A percentile compares a stretch with the other conserved stretches of the same genome.
Evolutionary conservation across 2,113 vertebrate species (phyloP).

Genomic region (Atrichornis clamosus): DNA sequence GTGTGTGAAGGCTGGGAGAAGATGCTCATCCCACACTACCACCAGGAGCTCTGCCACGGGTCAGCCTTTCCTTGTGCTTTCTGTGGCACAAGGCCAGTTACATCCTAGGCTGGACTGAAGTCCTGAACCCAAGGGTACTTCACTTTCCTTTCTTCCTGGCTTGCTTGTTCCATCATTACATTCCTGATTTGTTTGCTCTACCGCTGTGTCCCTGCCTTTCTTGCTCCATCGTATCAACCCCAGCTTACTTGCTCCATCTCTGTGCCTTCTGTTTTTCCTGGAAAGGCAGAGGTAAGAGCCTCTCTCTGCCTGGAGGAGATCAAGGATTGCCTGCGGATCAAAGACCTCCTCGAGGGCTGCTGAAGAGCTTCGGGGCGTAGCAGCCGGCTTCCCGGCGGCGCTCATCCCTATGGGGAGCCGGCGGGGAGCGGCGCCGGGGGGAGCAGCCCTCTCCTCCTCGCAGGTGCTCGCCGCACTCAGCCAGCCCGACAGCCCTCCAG

Average conservation of each 20-base stretch:
- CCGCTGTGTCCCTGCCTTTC: fast-evolving
- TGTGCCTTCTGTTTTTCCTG: background rate
- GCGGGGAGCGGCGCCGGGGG: background rate
- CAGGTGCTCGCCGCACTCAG: background rate
- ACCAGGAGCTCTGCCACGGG: background rate
- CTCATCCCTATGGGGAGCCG: background rate
- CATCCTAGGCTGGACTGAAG: background rate
- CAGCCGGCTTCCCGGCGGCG: background rate
- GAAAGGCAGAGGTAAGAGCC: background rate
- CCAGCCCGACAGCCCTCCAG: background rate
- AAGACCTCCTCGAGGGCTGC: conserved; percentile 16
- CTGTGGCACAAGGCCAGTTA: background rate
- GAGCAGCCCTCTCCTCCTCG: background rate
- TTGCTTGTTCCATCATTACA: background rate
- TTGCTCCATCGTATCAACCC: background rate
- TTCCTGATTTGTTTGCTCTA: fast-evolving
- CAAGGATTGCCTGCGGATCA: background rate
- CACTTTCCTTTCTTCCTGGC: background rate
- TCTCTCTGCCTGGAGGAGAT: background rate
- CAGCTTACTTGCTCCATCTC: background rate
- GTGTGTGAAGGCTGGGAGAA: background rate
- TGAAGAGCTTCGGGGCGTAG: background rate
- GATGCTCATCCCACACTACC: background rate
- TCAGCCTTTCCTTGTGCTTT: background rate
- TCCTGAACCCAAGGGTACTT: background rate